Base-by-base conservation (phyloP, 2,888 invertebrate species). In the Brenthis daphne region DNA sequence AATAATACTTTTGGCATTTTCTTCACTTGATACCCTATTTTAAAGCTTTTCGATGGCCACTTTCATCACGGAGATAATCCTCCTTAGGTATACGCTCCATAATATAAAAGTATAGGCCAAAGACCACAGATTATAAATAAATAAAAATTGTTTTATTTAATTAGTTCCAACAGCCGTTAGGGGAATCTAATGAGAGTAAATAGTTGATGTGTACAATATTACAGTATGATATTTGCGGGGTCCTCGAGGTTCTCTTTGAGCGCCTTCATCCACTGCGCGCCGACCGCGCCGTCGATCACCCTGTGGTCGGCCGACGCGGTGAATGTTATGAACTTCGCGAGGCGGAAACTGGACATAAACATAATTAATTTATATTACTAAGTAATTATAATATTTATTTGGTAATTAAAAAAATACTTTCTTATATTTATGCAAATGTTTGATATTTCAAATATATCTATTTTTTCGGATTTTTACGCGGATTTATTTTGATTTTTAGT, bases 221-320 rank as follows among this genome's bases (percentile, higher is more conserved):
- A 78, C 69, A 99, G 94, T 75, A 99, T 95, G 96, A 99, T 99
- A 74, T 96, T 96, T 76, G 96, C 95, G 37, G 99, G 99, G 82
- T 98, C 96, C 90, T 99, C 99, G 75, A 99, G 90, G 84, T 95
- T 96, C 72, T 95, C 95, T 79, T 96, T 96, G 93, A 99, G 98
- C 64, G 96, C 96, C 80, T 96, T 94, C 82, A 99, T 94, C 99
- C 99, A 99, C 84, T 96, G 95, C 2, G 99, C 99, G 66, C 99
- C 99, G 5, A 99, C 97, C 76, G 99, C 99, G 61, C 99, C 99
- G 88, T 99, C 99, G 8, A 99, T 97, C 33, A 98, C 98, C 80
- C 99, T 94, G 88, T 99, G 99, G 92, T 99, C 99, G 80, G 98
- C 98, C 77, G 99, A 99, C 73, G 99, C 94, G 20, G 99, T 99